A percentile compares a stretch with the other conserved stretches of the same genome.
These are phyloP conservation scores for Takifugu ocellatus DNA, from an alignment of 2,797 vertebrate genomes.

Conservation along the genomic window DNA sequence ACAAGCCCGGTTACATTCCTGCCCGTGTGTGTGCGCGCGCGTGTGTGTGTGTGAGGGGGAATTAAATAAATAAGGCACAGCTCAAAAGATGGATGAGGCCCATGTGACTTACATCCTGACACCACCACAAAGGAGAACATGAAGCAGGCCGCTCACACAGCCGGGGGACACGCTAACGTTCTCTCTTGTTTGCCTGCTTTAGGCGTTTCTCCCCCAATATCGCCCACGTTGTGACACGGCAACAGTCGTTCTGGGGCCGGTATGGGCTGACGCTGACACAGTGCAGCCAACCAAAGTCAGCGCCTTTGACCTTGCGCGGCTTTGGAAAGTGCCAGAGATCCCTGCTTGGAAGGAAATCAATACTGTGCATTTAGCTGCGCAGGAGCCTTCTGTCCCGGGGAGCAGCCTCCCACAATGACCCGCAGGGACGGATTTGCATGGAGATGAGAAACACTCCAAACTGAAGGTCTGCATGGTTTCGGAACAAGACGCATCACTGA, in stretches of 20 bases:
- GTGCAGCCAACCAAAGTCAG: background rate
- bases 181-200: background rate
- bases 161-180: slow-evolving; percentile 46
- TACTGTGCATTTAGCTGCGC: slow-evolving; percentile 63
- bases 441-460: slow-evolving; percentile 14
- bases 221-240: slow-evolving; percentile 52
- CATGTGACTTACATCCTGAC: slow-evolving; percentile 60
- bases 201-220: slow-evolving; percentile 11
- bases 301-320: slow-evolving; percentile 67
- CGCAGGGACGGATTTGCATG: slow-evolving; percentile 15
- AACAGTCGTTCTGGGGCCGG: slow-evolving; percentile 38
- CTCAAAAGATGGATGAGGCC: slow-evolving; percentile 55
- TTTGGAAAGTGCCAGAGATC: slow-evolving; percentile 48
- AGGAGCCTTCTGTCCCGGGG: slow-evolving; percentile 38
- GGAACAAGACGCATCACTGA: too few relatives aligned
- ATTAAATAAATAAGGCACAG: slow-evolving; percentile 20
- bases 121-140: slow-evolving; percentile 65
- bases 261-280: slow-evolving; percentile 15
- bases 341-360: slow-evolving; percentile 63
- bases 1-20: too few relatives aligned
- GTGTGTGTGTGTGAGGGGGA: slow-evolving; percentile 13
- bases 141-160: slow-evolving; percentile 52
- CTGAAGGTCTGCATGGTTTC: background rate
- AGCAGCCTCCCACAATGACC: slow-evolving; percentile 32
- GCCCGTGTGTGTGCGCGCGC: slow-evolving; percentile 5